These are phyloP conservation scores for Lagria hirta DNA, from an alignment of 2,888 invertebrate genomes.

Conservation along the genomic window DNA sequence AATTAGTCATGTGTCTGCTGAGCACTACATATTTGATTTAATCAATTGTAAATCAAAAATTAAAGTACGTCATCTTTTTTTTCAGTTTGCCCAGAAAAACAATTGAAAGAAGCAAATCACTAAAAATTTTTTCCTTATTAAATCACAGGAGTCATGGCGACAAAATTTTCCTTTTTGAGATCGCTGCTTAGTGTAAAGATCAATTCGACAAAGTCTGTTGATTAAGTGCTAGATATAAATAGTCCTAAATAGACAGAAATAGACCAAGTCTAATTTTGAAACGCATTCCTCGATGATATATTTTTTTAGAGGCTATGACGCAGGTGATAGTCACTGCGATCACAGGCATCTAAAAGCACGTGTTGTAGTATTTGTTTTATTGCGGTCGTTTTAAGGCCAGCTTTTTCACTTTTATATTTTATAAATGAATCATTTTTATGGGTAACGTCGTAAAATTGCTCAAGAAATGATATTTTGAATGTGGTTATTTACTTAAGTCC, in stretches of 20 bases:
- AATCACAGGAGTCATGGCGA: no score
- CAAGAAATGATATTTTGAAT: no score
- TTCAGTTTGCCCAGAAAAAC: no score
- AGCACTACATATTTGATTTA: no score
- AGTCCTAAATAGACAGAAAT: constrained; percentile 21
- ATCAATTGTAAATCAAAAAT: no score
- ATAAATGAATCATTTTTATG: constrained; percentile 31
- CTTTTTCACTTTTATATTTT: constrained; percentile 24
- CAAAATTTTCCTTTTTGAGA: no score
- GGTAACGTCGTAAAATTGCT: no score
- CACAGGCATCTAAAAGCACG: constrained; percentile 19
- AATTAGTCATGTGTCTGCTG: no score
- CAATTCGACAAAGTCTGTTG: constrained; percentile 19
- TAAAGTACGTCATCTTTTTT: no score
- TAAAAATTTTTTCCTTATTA: no score
- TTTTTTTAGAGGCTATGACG: constrained; percentile 16
- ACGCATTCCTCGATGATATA: constrained; percentile 18
- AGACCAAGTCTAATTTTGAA: constrained; percentile 16
- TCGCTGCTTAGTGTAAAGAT: constrained; percentile 15
- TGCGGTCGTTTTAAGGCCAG: constrained; percentile 23
- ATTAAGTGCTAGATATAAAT: constrained; percentile 26
- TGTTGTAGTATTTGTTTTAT: constrained; percentile 25
- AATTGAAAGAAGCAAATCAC: no score
- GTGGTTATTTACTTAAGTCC: no score
- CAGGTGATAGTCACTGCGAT: constrained; percentile 16